Conservation (phyloP, 2,113 vertebrate species). For the Lophotis ruficrista region DNA sequence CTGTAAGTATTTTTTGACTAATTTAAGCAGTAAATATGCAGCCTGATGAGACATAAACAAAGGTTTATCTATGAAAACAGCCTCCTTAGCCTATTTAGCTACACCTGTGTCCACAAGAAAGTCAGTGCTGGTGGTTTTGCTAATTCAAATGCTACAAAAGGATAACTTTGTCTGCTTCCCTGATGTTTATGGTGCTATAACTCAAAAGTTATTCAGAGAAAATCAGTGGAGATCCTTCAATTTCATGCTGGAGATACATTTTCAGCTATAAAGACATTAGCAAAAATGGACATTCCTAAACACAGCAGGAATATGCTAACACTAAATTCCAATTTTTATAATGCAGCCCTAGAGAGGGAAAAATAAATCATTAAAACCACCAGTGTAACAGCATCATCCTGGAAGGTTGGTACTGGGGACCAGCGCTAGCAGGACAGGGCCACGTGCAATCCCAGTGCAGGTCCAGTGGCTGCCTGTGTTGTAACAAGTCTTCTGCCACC, state of each 20-base stretch:
- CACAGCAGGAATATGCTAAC: not conserved
- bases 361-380: not conserved
- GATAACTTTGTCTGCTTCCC: not conserved
- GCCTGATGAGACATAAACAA: not conserved
- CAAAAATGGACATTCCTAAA: not conserved
- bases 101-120: not conserved
- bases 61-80: not conserved
- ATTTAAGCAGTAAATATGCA: not conserved
- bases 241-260: not conserved
- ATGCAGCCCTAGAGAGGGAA: not conserved
- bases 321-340: not conserved
- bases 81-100: not conserved
- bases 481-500: not conserved
- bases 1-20: not conserved
- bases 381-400: not conserved
- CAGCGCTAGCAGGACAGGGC: not conserved
- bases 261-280: not conserved
- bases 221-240: not conserved
- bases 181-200: not conserved
- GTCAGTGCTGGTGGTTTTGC: not conserved
- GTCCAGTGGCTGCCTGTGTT: not conserved
- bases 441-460: accelerated
- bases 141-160: not conserved
- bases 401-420: not conserved
- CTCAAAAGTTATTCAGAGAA: not conserved